Evolutionary conservation across 2,888 invertebrate species (phyloP), one percentile per base, ranked within the genome.

Genomic region (Theodoxus fluviatilis): DNA sequence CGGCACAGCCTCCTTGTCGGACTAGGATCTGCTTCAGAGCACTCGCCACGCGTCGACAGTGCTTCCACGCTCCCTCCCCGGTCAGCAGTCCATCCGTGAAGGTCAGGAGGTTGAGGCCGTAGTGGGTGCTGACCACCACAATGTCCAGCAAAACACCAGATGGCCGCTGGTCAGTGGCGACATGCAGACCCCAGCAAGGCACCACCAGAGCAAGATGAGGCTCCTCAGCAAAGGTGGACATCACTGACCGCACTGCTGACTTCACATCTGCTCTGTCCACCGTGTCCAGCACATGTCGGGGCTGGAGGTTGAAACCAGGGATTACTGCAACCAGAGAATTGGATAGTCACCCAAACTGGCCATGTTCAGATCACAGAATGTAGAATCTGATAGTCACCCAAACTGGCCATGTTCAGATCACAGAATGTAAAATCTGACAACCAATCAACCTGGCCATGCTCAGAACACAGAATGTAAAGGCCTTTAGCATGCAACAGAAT

Each of bases 111-210:
- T 78, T 79, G 40, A 78, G 66, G 9, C 80, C 80, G 40, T 77
- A 76, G 3, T 61, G 47, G 35, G 79, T 71, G 52, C 79, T 77
- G 7, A 79, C 52, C 15, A 78, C 72, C 2, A 76, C 71, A 22
- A 78, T 55, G 68, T 79, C 78, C 15, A 77, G 37, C 7, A 76
- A 71, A 52, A 74, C 73, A 15, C 65, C 68, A n/a, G 73, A 66
- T 40, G 69, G 55, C 9, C n/a, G n/a, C n/a, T n/a, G n/a, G n/a
- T n/a, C n/a, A n/a, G 69, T 40, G 2, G 74, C 64, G n/a, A 79
- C 68, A 18, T 75, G 74, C 18, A 81, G 69, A 4, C 80, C 80
- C 79, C 80, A 80, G 70, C 78, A 78, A 61, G 80, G 78, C 37
- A 80, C 68, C 6, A 77, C 76, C n/a, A 82, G 37, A 40, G 68